phyloP scores from a whole-genome alignment of 2,797 vertebrate genomes.

The Clarias laeviceps region DNA sequence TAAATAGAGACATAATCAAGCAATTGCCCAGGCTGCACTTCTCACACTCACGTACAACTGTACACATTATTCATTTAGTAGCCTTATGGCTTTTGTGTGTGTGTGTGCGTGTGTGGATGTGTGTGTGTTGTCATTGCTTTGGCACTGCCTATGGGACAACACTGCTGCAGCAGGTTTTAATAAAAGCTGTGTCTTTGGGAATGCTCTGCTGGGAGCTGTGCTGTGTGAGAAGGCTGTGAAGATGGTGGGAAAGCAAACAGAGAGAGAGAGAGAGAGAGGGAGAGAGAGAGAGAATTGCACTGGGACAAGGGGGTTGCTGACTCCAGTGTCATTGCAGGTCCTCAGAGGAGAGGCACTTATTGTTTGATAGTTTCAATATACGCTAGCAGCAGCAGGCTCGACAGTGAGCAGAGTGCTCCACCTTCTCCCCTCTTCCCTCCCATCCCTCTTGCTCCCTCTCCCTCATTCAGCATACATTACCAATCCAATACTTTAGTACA shows the following conservation, averaged over 20 bases:
- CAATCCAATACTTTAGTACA: constrained; percentile 6
- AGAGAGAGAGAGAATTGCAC: constrained; percentile 61
- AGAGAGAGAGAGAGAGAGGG: constrained; percentile 45
- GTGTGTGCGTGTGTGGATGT: constrained; percentile 69
- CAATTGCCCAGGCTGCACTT: constrained; percentile 12
- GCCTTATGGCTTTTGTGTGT: constrained; percentile 49
- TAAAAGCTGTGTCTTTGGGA: constrained; percentile 82
- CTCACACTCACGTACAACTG: constrained; percentile 45
- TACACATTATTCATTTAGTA: constrained; percentile 51
- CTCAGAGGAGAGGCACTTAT: constrained; percentile 72
- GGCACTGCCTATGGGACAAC: constrained; percentile 66
- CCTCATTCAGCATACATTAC: constrained; percentile 16
- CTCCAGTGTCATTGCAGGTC: constrained; percentile 73
- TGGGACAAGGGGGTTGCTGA: constrained; percentile 69
- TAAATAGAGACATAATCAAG: constrained; percentile 24
- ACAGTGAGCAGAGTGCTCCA: constrained; percentile 29
- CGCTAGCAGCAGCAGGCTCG: constrained; percentile 46
- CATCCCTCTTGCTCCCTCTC: constrained; percentile 20
- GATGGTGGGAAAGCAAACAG: constrained; percentile 27
- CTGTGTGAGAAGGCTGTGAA: constrained; percentile 51
- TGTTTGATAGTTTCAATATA: constrained; percentile 81
- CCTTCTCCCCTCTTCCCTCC: constrained; percentile 13
- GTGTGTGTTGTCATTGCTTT: constrained; percentile 68
- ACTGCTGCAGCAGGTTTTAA: constrained; percentile 80
- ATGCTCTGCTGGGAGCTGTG: constrained; percentile 75